Evolutionary conservation across 2,113 vertebrate species (phyloP), one percentile per base, ranked within the genome.

Genomic region (Mystacornis crossleyi): DNA sequence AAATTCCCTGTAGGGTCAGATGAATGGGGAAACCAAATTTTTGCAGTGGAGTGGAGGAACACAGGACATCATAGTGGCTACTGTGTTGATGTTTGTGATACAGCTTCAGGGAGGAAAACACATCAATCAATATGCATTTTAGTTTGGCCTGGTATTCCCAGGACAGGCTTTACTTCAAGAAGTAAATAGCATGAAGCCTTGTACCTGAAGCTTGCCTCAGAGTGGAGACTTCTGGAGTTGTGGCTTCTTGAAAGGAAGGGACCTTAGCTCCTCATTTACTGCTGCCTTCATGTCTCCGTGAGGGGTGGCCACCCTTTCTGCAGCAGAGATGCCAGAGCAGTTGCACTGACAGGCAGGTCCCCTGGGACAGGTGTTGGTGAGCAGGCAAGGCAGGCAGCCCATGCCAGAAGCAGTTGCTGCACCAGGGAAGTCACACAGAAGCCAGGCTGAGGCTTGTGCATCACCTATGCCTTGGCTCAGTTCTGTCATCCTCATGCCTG

Each of bases 401-500:
- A 4, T 1, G 12, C n/a, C 26, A 62, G 42, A 40, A 79, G 38
- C 53, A 64, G 19, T 12, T 31, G 6, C 9, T 25, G 36, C 55
- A 48, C 55, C 18, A 24, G 10, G 7, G 34, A 9, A 73, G 42
- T 15, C 17, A n/a, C n/a, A 36, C n/a, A 53, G 42, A n/a, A 66
- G 14, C 20, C 14, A 2, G 2, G 2, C 51, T 45, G 45, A 79
- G 38, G 25, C 15, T 67, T 40, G 31, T 25, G 62, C 33, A 42
- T 54, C 18, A 10, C 4, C 1, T 25, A 0, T 3, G 1, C 21
- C 17, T 77, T 64, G 53, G 12, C 54, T 87, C 7, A 1, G 8
- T 85, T 75, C 69, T 61, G 26, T 15, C 4, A 6, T 40, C 33
- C 38, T 13, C 4, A 7, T 64, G 43, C 31, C 43, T 8, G 7